phyloP scores from a whole-genome alignment of 2,888 invertebrate genomes.

The Drosophila vallismaia region DNA sequence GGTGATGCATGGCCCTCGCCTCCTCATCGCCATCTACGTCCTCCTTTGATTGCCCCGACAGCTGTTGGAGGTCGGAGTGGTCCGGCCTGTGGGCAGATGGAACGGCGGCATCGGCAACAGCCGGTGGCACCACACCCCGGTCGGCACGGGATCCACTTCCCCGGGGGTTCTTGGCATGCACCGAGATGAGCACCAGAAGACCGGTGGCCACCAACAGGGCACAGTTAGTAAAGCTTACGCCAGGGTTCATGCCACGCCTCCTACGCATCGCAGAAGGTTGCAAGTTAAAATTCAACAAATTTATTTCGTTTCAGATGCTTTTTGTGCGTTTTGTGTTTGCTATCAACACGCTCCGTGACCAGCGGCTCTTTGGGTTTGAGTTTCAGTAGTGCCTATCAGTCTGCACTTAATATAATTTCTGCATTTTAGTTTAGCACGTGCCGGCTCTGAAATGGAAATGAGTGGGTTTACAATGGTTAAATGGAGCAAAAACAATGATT shows the following conservation, averaged over 20 bases:
- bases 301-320: constrained; percentile 2
- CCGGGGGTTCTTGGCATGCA: constrained; percentile 79
- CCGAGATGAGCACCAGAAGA: constrained; percentile 77
- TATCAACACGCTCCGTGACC: constrained; percentile 25
- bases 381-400: constrained; percentile 47
- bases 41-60: constrained; percentile 1
- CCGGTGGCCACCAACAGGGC: constrained; percentile 70
- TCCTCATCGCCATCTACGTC: constrained; percentile 33
- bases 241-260: constrained; percentile 31
- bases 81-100: constrained; percentile 8
- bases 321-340: constrained; percentile 8
- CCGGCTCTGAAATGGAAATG: constrained; percentile 55
- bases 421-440: constrained; percentile 66
- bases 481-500: constrained; percentile 20
- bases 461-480: constrained; percentile 12
- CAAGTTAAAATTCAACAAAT: constrained; percentile 10
- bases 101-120: constrained; percentile 24
- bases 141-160: constrained; percentile 51
- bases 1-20: constrained; percentile 41
- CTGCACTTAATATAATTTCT: constrained; percentile 33
- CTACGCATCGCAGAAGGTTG: constrained; percentile 46
- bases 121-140: constrained; percentile 36
- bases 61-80: not conserved
- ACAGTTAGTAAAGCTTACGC: constrained; percentile 70
- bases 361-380: constrained; percentile 12